phyloP scores from a whole-genome alignment of 2,888 invertebrate species.

The Sisyra nigra region DNA sequence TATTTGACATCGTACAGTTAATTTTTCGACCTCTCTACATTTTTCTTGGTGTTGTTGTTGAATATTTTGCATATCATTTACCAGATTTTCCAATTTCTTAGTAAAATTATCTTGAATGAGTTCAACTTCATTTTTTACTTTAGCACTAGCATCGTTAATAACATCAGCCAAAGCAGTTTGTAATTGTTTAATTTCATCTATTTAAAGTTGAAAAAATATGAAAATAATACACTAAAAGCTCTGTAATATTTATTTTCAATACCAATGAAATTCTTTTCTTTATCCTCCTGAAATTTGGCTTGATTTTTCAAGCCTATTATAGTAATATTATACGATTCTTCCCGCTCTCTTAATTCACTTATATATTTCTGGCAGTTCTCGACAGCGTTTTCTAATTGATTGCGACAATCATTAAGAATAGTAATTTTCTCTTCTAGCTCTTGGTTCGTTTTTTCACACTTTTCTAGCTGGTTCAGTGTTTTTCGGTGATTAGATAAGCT shows the following conservation, averaged over 20 bases:
- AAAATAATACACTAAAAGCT: not conserved
- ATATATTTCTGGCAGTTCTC: slow-evolving; percentile 3
- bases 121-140: slow-evolving; percentile 39
- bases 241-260: not conserved
- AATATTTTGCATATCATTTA: slow-evolving; percentile 35
- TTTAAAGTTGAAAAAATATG: slow-evolving; percentile 15
- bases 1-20: slow-evolving; percentile 34
- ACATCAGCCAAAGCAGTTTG: slow-evolving; percentile 34
- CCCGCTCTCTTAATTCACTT: not conserved
- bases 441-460: not conserved
- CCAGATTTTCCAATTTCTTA: slow-evolving; percentile 38
- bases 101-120: slow-evolving; percentile 38
- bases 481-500: not conserved
- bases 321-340: not conserved
- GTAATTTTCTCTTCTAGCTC: not conserved
- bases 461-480: not conserved
- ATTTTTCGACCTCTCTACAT: slow-evolving; percentile 33
- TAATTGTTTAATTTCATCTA: slow-evolving; percentile 36
- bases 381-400: not conserved
- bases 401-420: not conserved
- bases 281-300: not conserved
- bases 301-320: not conserved
- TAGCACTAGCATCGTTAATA: slow-evolving; percentile 36
- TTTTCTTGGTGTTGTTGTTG: slow-evolving; percentile 41
- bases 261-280: not conserved